Conservation (phyloP, 1,140 invertebrate genomes). For the Orius insidiosus region DNA sequence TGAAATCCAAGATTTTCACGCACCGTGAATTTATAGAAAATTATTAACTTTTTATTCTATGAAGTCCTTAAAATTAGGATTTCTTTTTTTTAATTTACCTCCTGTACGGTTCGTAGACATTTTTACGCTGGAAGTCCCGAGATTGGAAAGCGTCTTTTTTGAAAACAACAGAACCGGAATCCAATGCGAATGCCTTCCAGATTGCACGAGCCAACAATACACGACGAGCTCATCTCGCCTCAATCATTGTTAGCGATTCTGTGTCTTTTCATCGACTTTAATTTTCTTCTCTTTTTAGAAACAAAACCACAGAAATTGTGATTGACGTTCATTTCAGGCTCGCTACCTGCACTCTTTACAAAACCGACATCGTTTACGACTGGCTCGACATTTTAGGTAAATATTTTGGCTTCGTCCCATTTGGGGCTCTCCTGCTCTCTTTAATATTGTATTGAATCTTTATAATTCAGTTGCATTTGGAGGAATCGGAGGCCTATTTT, state of each 20-base stretch:
- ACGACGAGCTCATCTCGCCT: conserved; percentile 15
- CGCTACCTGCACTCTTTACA: conserved; percentile 19
- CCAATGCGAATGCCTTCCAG: conserved; percentile 19
- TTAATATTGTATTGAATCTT: not conserved
- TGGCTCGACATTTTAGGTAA: conserved; percentile 22
- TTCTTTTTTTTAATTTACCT: not conserved
- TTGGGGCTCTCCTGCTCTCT: no score
- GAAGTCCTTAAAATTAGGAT: no score
- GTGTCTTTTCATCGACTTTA: not conserved
- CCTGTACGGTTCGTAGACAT: conserved; percentile 13
- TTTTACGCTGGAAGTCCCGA: conserved; percentile 19
- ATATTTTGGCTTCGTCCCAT: no score
- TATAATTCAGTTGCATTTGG: conserved; percentile 20
- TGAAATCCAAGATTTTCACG: not conserved
- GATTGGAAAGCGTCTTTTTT: conserved; percentile 13
- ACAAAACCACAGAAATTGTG: conserved; percentile 13
- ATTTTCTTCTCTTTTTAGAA: conserved; percentile 6
- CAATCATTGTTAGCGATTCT: conserved; percentile 14
- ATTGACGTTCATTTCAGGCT: conserved; percentile 20
- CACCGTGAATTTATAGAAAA: not conserved
- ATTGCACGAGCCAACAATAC: conserved; percentile 21
- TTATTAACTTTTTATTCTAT: not conserved
- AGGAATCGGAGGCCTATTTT: conserved; percentile 21
- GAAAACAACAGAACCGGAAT: conserved; percentile 16
- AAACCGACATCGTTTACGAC: conserved; percentile 20